phyloP scores from a whole-genome alignment of 2,113 vertebrate genomes.

The Calyptomena viridis region DNA sequence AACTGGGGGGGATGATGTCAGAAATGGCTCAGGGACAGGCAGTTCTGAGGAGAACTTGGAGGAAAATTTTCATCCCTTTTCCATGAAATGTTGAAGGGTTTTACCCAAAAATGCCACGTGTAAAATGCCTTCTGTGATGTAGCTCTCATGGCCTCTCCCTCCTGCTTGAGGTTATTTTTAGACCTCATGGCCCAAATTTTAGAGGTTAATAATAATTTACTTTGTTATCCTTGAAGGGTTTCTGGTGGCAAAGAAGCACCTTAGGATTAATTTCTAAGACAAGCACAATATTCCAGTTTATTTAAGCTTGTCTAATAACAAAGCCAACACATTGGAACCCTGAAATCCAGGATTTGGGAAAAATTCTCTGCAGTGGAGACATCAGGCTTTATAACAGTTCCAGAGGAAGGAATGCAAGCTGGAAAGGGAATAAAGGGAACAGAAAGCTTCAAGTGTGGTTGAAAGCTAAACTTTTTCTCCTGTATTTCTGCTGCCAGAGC shows the following conservation, averaged over 20 bases:
- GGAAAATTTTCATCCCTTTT: neutral
- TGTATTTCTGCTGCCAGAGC: neutral
- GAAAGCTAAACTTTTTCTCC: neutral
- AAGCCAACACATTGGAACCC: neutral
- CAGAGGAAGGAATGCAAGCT: neutral
- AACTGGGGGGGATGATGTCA: fast-evolving
- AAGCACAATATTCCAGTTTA: neutral
- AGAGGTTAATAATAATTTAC: neutral
- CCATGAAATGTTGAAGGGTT: neutral
- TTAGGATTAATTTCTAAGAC: neutral
- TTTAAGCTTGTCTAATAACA: neutral
- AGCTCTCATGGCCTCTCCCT: neutral
- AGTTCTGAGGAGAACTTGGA: neutral
- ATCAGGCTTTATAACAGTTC: neutral
- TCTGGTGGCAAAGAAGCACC: neutral
- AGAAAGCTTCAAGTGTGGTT: neutral
- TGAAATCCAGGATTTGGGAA: neutral
- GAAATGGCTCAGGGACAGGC: neutral
- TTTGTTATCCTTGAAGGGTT: neutral
- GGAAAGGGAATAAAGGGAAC: neutral
- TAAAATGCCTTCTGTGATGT: neutral
- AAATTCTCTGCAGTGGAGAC: neutral
- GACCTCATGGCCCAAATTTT: neutral
- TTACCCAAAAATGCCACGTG: neutral
- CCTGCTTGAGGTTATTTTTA: neutral